Percentiles rank a stretch among this genome's conserved stretches.
These are phyloP conservation scores for Limnephilus rhombicus DNA, from an alignment of 2,888 invertebrate species.

Conservation along the genomic window DNA sequence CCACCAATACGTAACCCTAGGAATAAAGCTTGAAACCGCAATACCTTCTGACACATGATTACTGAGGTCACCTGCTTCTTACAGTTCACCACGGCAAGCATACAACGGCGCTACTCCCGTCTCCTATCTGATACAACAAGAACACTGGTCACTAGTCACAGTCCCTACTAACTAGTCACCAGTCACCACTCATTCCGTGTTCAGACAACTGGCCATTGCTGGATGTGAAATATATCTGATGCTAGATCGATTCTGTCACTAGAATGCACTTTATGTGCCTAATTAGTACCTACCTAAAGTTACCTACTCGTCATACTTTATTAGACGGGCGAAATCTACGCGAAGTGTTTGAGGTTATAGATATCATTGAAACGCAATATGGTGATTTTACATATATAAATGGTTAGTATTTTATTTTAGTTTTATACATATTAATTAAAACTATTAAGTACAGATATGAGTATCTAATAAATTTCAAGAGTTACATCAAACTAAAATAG, in stretches of 20 bases:
- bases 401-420: no score
- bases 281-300: neutral
- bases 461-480: no score
- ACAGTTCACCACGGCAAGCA: conserved; percentile 29
- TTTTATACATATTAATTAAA: no score
- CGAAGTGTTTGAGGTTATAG: no score
- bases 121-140: neutral
- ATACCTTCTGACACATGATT: conserved; percentile 65
- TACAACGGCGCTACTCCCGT: neutral
- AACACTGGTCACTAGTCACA: neutral
- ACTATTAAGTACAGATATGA: no score
- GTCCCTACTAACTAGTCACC: neutral
- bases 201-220: neutral
- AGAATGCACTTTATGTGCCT: neutral
- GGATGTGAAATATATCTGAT: neutral
- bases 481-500: no score
- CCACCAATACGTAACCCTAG: neutral
- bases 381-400: no score
- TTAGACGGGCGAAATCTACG: neutral
- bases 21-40: conserved; percentile 60
- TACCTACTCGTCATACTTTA: neutral
- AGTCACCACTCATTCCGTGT: neutral
- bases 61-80: conserved; percentile 64
- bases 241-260: neutral
- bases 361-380: no score